phyloP scores from a whole-genome alignment of 2,797 vertebrate species.

The Microchirus variegatus region DNA sequence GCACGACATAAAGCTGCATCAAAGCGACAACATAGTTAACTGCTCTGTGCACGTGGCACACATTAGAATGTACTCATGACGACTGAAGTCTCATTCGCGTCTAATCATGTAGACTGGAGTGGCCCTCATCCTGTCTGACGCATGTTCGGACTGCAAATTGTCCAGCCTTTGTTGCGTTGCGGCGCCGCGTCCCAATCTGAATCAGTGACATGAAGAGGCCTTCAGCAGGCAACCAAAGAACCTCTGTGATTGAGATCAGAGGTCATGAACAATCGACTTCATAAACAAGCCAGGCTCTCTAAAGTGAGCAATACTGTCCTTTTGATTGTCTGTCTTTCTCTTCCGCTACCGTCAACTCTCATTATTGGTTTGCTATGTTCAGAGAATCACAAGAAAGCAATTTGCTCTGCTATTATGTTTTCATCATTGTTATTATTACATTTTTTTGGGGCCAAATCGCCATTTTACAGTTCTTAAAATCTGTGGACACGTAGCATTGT shows the following conservation, averaged over 20 bases:
- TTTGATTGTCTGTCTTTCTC: constrained; percentile 60
- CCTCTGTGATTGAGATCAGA: constrained; percentile 79
- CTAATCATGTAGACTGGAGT: constrained; percentile 69
- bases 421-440: constrained; percentile 64
- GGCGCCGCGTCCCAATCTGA: constrained; percentile 52
- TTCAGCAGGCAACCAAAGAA: constrained; percentile 49
- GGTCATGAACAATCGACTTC: constrained; percentile 63
- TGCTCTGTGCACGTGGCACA: constrained; percentile 30
- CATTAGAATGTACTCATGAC: constrained; percentile 48
- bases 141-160: constrained; percentile 52
- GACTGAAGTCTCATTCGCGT: constrained; percentile 61
- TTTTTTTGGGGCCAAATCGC: constrained; percentile 56
- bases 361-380: constrained; percentile 64
- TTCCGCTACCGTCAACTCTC: constrained; percentile 49
- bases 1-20: constrained; percentile 16
- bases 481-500: constrained; percentile 5
- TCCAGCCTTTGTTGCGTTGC: constrained; percentile 26
- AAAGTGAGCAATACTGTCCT: constrained; percentile 15
- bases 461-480: constrained; percentile 45
- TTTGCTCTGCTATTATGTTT: constrained; percentile 77
- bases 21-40: constrained; percentile 24
- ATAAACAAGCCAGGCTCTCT: constrained; percentile 58
- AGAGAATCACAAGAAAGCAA: constrained; percentile 67
- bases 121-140: constrained; percentile 68
- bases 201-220: constrained; percentile 62